phyloP scores from a whole-genome alignment of 1,140 invertebrate genomes.

The Zaprionus tsacasi region DNA sequence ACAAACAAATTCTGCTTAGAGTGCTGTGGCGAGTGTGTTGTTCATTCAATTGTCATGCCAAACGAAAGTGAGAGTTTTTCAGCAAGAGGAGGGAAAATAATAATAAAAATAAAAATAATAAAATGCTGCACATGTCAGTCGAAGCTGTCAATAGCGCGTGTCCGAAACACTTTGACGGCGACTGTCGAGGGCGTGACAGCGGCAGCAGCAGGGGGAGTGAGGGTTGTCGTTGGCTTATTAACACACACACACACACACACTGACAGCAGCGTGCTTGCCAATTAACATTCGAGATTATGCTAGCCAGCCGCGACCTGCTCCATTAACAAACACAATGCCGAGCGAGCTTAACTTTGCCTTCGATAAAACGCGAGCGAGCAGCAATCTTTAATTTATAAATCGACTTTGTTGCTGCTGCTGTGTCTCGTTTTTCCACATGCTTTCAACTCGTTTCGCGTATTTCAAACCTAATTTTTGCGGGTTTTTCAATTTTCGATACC shows the following conservation, averaged over 20 bases:
- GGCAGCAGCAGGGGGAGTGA: slow-evolving; percentile 11
- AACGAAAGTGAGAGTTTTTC: slow-evolving; percentile 79
- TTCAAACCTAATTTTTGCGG: slow-evolving; percentile 76
- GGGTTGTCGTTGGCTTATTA: slow-evolving; percentile 36
- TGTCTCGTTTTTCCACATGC: slow-evolving; percentile 57
- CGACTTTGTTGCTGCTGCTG: neutral
- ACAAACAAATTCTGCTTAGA: slow-evolving; percentile 75
- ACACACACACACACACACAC: slow-evolving; percentile 13
- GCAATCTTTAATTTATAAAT: slow-evolving; percentile 58
- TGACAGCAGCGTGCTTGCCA: slow-evolving; percentile 21
- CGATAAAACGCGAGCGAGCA: slow-evolving; percentile 26
- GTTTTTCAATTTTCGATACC: slow-evolving; percentile 72
- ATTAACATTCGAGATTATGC: slow-evolving; percentile 53
- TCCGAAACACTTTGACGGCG: neutral
- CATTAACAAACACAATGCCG: slow-evolving; percentile 9
- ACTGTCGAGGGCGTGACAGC: slow-evolving; percentile 41
- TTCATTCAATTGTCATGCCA: slow-evolving; percentile 66
- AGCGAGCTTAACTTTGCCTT: neutral
- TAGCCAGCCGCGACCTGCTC: slow-evolving; percentile 16
- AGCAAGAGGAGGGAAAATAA: slow-evolving; percentile 4
- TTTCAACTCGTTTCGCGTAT: slow-evolving; percentile 47
- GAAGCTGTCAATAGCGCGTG: slow-evolving; percentile 71
- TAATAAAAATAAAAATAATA: slow-evolving; percentile 8
- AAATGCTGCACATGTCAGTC: slow-evolving; percentile 66
- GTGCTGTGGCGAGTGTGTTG: slow-evolving; percentile 32